A percentile compares a stretch with the other conserved stretches of the same genome.
These are phyloP conservation scores for Amorpha juglandis DNA, from an alignment of 2,888 invertebrate genomes.

Conservation along the genomic window DNA sequence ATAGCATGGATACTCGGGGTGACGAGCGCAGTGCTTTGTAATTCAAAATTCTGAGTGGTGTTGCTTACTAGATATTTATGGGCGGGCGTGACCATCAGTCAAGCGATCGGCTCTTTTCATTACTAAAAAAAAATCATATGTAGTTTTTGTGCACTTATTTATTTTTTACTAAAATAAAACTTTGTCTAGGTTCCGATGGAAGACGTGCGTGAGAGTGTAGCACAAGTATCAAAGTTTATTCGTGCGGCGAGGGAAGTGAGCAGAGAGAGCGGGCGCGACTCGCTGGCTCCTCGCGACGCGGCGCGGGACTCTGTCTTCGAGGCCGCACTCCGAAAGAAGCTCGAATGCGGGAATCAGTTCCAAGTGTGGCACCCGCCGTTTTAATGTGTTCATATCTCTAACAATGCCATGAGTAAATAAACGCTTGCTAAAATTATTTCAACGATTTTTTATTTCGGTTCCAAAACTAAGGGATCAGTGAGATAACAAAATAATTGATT, in stretches of 20 bases:
- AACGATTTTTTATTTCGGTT: neutral
- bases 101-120: too few species aligned
- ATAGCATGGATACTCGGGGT: too few species aligned
- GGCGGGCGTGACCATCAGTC: too few species aligned
- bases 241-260: slow-evolving; percentile 74
- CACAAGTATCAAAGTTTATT: slow-evolving; percentile 71
- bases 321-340: slow-evolving; percentile 80
- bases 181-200: slow-evolving; percentile 61
- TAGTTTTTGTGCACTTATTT: too few species aligned
- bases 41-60: too few species aligned
- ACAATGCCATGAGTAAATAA: slow-evolving; percentile 44
- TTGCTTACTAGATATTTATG: too few species aligned
- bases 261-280: slow-evolving; percentile 63
- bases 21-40: too few species aligned
- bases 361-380: slow-evolving; percentile 85
- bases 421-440: slow-evolving; percentile 40
- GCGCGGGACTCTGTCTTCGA: slow-evolving; percentile 76
- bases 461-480: neutral
- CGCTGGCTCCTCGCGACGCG: slow-evolving; percentile 67
- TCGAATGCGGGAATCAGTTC: slow-evolving; percentile 78
- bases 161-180: neutral
- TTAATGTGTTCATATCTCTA: slow-evolving; percentile 66
- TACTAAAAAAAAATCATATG: too few species aligned
- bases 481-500: neutral
- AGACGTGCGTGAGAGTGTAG: slow-evolving; percentile 75